Conservation (phyloP, 2,797 vertebrate species). For the Myripristis jacobus region DNA sequence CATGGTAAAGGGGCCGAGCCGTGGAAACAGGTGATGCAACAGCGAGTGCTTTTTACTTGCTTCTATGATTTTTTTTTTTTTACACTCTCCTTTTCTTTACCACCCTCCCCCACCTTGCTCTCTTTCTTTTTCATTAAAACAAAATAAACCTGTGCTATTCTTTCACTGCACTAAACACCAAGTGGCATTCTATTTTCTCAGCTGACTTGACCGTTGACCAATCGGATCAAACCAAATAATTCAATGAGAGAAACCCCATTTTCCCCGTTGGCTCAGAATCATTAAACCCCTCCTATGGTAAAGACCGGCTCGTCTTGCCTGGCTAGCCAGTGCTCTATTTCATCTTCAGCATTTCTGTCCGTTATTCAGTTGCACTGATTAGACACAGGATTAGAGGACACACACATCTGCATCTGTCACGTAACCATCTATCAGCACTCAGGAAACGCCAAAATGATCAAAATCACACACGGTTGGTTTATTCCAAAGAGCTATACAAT, state of each 20-base stretch:
- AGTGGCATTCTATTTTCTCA: not conserved
- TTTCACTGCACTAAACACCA: conserved; percentile 17
- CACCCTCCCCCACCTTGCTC: conserved; percentile 29
- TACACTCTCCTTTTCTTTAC: conserved; percentile 50
- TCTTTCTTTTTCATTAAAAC: conserved; percentile 9
- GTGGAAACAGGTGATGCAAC: conserved; percentile 80
- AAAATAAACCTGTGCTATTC: conserved; percentile 6
- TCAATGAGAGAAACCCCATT: not conserved
- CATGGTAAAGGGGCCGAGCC: conserved; percentile 76
- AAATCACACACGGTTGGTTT: conserved; percentile 33
- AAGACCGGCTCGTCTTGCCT: conserved; percentile 29
- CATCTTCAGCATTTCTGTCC: conserved; percentile 15
- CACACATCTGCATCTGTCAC: conserved; percentile 37
- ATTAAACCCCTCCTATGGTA: not conserved
- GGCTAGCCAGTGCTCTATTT: conserved; percentile 38
- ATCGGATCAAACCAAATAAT: not conserved
- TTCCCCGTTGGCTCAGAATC: not conserved
- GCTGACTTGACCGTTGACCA: not conserved
- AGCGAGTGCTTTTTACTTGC: conserved; percentile 66
- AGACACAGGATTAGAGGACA: conserved; percentile 43
- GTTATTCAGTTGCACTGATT: conserved; percentile 43
- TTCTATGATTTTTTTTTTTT: conserved; percentile 61
- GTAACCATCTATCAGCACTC: conserved; percentile 38
- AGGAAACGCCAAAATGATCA: conserved; percentile 44
- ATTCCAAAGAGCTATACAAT: conserved; percentile 18